Percentiles rank a stretch among this genome's conserved stretches.
Conservation (phyloP, 2,113 vertebrate genomes). For the Pitta sordida region DNA sequence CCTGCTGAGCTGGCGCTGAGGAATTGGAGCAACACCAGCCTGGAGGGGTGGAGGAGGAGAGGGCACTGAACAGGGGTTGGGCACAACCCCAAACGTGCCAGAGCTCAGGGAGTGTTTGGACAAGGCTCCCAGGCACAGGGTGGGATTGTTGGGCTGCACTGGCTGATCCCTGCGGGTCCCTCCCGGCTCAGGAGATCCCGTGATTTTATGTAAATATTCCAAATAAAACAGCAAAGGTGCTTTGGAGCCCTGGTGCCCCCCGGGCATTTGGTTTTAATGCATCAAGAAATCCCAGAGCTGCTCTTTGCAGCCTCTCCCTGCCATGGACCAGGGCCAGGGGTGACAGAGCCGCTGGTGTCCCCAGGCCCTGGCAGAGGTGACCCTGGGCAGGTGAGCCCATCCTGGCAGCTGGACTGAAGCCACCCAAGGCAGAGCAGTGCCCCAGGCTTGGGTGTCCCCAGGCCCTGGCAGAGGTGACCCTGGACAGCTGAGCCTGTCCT, state of each 20-base stretch:
- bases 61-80: no score
- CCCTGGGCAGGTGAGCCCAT: neutral
- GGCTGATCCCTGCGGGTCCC: no score
- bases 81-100: no score
- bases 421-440: no score
- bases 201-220: neutral
- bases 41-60: no score
- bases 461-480: neutral
- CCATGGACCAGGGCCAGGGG: neutral
- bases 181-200: no score
- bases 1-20: no score
- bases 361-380: constrained; percentile 15
- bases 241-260: neutral
- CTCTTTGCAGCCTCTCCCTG: neutral
- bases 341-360: constrained; percentile 11
- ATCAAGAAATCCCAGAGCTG: neutral
- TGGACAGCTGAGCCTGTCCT: neutral
- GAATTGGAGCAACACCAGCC: no score
- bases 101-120: no score
- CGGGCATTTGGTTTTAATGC: neutral
- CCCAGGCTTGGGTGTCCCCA: constrained; percentile 8
- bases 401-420: neutral
- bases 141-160: no score
- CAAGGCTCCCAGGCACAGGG: no score
- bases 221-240: neutral